Evolutionary conservation across 2,113 vertebrate species (phyloP).

Genomic region (Notarius quadriscutis): DNA sequence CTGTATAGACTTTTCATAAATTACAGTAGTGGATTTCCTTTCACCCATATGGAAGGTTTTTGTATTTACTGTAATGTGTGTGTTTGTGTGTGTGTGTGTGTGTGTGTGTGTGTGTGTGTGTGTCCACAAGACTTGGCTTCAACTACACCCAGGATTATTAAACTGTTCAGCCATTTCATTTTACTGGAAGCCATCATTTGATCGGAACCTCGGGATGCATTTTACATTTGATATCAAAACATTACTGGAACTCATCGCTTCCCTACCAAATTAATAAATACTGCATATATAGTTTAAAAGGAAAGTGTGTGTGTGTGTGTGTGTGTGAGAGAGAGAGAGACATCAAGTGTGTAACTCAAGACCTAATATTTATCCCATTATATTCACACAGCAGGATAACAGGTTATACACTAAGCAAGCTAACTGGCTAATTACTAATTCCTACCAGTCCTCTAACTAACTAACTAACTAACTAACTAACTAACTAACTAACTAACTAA

Average conservation of each 20-base stretch:
- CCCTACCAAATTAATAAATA: constrained; percentile 27
- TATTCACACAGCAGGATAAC: neutral
- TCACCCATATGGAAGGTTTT: constrained; percentile 60
- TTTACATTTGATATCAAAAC: constrained; percentile 11
- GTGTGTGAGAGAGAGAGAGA: neutral
- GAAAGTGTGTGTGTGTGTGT: constrained; percentile 26
- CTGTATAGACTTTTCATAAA: constrained; percentile 68
- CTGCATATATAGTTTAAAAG: neutral
- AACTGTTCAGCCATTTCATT: constrained; percentile 57
- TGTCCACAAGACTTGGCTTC: constrained; percentile 48
- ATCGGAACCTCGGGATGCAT: constrained; percentile 47
- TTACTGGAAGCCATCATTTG: constrained; percentile 66
- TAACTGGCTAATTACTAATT: neutral
- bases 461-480: too few relatives aligned
- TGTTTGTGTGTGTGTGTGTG: constrained; percentile 37
- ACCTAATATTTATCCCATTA: neutral
- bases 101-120: constrained; percentile 49
- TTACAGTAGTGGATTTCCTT: constrained; percentile 53
- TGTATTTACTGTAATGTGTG: constrained; percentile 66
- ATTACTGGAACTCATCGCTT: constrained; percentile 38
- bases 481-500: neutral
- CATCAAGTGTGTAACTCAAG: neutral
- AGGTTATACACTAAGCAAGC: neutral
- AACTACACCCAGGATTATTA: constrained; percentile 53
- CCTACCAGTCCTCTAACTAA: neutral